Evolutionary conservation across 2,888 invertebrate genomes (phyloP), one percentile per base, ranked within the genome.

Genomic region (Allolobophora icterica): DNA sequence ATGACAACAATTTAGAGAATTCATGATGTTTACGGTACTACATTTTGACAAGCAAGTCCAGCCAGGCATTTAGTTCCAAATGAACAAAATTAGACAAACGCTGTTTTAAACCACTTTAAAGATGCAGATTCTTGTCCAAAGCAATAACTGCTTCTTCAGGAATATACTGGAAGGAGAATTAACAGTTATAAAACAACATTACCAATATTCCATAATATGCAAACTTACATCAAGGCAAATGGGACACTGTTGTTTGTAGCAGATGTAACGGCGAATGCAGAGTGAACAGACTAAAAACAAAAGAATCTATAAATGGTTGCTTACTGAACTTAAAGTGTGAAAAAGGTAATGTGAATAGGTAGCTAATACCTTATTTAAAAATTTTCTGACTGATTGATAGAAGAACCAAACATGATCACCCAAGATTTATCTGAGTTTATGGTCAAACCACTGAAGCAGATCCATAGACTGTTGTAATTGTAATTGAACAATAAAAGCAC

Each of bases 191-290:
- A 52, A 71, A 71, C 30, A 71, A n/a, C 71, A 71, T n/a, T n/a
- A 71, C 30, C 71, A 71, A 71, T n/a, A 30, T 71, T 71, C n/a
- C 30, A 71, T n/a, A n/a, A 71, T n/a, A 8, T n/a, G 89, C 40
- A 89, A 42, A 52, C 91, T 91, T 92, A 94, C 94, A 90, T 91
- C 94, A 91, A 95, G 96, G 93, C 96, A 96, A 15, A 94, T 94
- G 2, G 96, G 96, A 92, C 96, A 96, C 91, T 96, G 95, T 0
- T 95, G 94, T 93, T 96, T 96, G 92, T 95, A 96, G 92, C 95
- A 95, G 92, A 96, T 94, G 93, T 95, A 96, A 89, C 95, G 96
- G 90, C 96, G 94, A 90, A 96, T 96, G 92, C 96, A 96, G 42
- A 96, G 91, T 0, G 96, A 96, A 93, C 96, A 96, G 94, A 96